Base-by-base conservation (phyloP, 2,797 vertebrate species). In the Pangasius larnaudii region DNA sequence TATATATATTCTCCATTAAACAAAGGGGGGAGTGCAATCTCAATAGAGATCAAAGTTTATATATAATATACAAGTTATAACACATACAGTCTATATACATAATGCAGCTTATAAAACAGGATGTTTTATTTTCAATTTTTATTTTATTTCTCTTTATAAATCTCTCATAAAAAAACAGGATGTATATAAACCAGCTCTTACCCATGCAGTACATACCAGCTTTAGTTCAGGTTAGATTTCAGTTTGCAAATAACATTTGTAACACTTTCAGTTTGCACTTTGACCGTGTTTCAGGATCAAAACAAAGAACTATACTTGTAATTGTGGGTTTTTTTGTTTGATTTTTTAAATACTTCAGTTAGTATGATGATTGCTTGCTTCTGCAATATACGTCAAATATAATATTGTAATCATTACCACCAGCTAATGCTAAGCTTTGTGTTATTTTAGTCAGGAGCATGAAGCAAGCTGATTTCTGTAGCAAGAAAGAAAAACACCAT, bases 381-480 rank as follows among this genome's bases (percentile, higher is more conserved):
- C 18, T 71, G 1, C 6, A 39, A 9, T 3, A 71, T 14, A 22
- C 18, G 6, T 33, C 5, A 36, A 18, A 33, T 69, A 18, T 19
- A 19, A 36, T 0, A 36, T 33, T 69, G 2, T 36, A 19, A 51
- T 51, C 5, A n/a, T 51, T 46, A 19, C n/a, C 51, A 33, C 77
- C 77, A 10, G n/a, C 75, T 56, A 56, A 78, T 56, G 2, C n/a
- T 22, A 33, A 5, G 3, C 51, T 56, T 79, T 80, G 51, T 79
- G 51, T 77, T 96, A 95, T 94, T 61, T 87, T 82, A 63, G 90
- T 89, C 71, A 94, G 92, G 80, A 78, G 91, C 0, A 92, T 92
- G 84, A 91, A 91, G 89, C 93, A 87, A 89, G 77, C 90, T 59
- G 94, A 96, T 75, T 86, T 81, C 71, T 80, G 87, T 77, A 92